Conservation (phyloP, 2,797 vertebrate genomes). For the Clamator glandarius region DNA sequence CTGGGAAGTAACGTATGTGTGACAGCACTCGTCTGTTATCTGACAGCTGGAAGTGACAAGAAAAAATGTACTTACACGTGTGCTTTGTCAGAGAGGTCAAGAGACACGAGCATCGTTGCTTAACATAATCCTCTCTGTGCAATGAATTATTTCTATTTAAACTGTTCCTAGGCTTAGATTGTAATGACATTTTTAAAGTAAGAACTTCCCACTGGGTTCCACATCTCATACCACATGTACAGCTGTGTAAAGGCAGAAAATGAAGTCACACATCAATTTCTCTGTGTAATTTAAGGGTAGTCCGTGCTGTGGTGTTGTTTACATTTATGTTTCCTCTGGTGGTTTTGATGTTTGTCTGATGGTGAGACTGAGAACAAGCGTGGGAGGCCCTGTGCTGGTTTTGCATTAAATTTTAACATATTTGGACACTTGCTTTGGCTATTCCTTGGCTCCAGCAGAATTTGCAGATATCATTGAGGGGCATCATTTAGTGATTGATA, state of each 20-base stretch:
- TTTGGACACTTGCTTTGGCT: neutral
- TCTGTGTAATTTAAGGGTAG: neutral
- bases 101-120: neutral
- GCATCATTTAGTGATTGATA: too few relatives aligned
- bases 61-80: neutral
- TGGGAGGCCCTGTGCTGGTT: neutral
- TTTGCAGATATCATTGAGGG: neutral
- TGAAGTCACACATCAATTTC: neutral
- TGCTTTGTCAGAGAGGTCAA: neutral
- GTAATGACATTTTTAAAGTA: neutral
- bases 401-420: constrained; percentile 4
- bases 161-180: neutral
- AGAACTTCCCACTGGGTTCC: neutral
- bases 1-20: neutral
- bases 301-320: neutral
- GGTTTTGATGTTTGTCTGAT: constrained; percentile 12
- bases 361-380: neutral
- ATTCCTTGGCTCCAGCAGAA: neutral
- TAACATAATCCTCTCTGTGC: neutral
- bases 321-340: neutral
- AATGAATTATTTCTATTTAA: neutral
- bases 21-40: neutral
- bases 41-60: neutral
- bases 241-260: constrained; percentile 1
- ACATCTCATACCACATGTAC: neutral